Base-by-base conservation (phyloP, 1,140 invertebrate species). In the Hetaerina americana region DNA sequence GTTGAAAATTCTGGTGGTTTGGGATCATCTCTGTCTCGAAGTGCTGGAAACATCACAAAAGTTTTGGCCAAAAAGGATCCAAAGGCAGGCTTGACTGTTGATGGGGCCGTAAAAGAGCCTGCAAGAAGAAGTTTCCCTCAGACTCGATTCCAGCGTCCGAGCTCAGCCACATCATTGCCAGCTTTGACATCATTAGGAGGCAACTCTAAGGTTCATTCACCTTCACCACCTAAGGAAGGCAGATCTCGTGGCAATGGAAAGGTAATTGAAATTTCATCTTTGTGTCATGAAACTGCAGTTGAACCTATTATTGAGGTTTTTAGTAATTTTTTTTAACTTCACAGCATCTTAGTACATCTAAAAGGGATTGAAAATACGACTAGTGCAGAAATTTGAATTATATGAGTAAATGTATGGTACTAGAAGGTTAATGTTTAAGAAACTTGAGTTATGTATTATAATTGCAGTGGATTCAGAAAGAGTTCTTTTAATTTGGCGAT, bases 161-260 rank as follows among this genome's bases (percentile, higher is more conserved):
- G 82, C 29, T 83, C 84, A 0, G 84, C 82, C 71, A 86, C 79
- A 78, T 89, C 82, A 70, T 84, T 84, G 79, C 87, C 76, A 79
- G 87, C 84, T 79, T 83, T 80, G 75, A 72, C 77, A 68, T 57
- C 40, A 5, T 18, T 57, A 18, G 40, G 40, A 18, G 40, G 40
- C 15, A 57, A 57, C 22, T 18, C 15, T 18, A n/a, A 57, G 1
- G n/a, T n/a, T n/a, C n/a, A n/a, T n/a, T 57, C 40, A 57, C 3
- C 10, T 12, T 57, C 40, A 18, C 40, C 40, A 18, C 40, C 40
- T 18, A 57, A 57, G 10, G 40, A 57, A n/a, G 22, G 15, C 3
- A 57, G 22, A 10, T 3, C 15, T 10, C 40, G 22, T 57, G 15
- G 22, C 22, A 57, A 2, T 57, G 40, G 40, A 57, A 57, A 57